Evolutionary conservation across 2,113 vertebrate species (phyloP).

Genomic region (Anolis carolinensis): DNA sequence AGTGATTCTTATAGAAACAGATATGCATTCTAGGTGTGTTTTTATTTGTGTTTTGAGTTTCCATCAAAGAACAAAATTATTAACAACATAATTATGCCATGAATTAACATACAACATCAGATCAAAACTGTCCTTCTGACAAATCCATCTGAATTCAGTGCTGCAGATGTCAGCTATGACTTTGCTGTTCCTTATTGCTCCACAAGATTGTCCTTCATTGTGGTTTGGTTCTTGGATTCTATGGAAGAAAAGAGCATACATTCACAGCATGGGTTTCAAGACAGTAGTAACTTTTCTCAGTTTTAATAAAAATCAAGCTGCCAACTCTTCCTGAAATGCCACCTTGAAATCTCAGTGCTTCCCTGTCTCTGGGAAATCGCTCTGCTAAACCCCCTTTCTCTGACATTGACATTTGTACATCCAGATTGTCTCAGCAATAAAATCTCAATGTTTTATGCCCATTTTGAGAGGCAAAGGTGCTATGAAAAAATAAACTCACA

Average conservation of each 20-base stretch:
- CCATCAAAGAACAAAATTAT: background rate
- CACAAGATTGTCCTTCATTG: background rate
- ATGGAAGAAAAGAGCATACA: background rate
- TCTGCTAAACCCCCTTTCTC: too few species aligned
- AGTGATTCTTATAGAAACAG: too few species aligned
- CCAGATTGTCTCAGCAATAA: too few species aligned
- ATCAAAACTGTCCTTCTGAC: background rate
- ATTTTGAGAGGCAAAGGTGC: background rate
- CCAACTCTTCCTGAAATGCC: too few species aligned
- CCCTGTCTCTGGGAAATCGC: too few species aligned
- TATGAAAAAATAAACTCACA: background rate
- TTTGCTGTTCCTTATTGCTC: background rate
- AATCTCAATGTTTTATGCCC: too few species aligned
- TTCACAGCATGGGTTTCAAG: background rate
- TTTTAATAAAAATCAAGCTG: too few species aligned
- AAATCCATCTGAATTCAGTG: background rate
- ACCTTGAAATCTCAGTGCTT: too few species aligned
- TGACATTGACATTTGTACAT: too few species aligned
- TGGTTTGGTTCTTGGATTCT: background rate
- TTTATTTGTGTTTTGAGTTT: background rate
- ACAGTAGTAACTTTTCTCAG: background rate
- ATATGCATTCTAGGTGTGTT: too few species aligned
- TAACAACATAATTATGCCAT: background rate
- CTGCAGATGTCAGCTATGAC: background rate
- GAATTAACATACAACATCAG: background rate